These are phyloP conservation scores for Oscheius sp. DNA, from an alignment of 2,888 invertebrate genomes.

Conservation along the genomic window DNA sequence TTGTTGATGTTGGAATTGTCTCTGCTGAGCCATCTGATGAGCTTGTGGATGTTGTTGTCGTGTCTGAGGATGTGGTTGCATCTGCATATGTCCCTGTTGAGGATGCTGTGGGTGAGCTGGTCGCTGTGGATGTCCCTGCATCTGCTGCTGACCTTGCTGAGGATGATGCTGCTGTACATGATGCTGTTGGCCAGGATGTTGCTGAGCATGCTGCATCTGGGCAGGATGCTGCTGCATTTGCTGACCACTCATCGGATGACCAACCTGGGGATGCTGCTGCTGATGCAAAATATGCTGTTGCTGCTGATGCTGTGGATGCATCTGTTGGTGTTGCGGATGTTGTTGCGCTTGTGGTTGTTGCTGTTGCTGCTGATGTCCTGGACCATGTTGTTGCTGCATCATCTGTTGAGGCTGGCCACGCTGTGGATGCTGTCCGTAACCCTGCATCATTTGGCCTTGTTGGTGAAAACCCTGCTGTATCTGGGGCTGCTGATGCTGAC, in stretches of 20 bases:
- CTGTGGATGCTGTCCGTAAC: slow-evolving; percentile 11
- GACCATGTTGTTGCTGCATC: slow-evolving; percentile 19
- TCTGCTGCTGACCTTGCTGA: slow-evolving; percentile 15
- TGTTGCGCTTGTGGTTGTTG: not conserved
- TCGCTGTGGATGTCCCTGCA: slow-evolving; percentile 7
- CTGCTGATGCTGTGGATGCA: slow-evolving; percentile 18
- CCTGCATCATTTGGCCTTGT: slow-evolving; percentile 9
- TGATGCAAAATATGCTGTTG: not conserved
- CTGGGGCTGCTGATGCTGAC: not conserved
- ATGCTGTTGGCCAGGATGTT: slow-evolving; percentile 8
- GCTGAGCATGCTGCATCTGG: not conserved
- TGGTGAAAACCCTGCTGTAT: slow-evolving; percentile 21
- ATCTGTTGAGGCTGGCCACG: not conserved
- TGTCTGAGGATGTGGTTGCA: not conserved
- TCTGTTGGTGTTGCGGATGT: slow-evolving; percentile 8
- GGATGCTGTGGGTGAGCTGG: slow-evolving; percentile 1
- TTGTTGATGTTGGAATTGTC: slow-evolving; percentile 16
- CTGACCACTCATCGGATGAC: slow-evolving; percentile 3
- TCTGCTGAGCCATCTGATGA: slow-evolving; percentile 5
- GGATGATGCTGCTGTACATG: slow-evolving; percentile 14
- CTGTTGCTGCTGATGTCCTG: slow-evolving; percentile 7
- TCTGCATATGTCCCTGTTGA: not conserved
- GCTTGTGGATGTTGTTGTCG: slow-evolving; percentile 2
- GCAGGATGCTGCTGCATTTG: slow-evolving; percentile 8
- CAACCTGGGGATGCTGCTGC: slow-evolving; percentile 10